A percentile compares a stretch with the other conserved stretches of the same genome.
Conservation (phyloP, 2,888 invertebrate genomes). For the Mythimna ferrago region DNA sequence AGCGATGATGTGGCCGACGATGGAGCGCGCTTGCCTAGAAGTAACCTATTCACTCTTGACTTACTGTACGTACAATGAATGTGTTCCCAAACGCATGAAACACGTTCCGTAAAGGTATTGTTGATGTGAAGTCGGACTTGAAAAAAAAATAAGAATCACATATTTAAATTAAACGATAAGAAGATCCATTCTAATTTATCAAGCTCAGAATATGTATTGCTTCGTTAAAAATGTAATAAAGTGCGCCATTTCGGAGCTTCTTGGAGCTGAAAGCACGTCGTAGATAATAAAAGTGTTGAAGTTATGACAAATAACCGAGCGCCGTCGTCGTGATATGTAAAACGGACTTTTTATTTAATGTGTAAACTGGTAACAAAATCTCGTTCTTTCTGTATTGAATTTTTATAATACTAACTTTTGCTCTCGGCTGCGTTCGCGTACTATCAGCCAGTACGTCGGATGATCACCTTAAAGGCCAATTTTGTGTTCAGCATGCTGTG, state of each 20-base stretch:
- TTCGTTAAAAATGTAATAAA: constrained; percentile 47
- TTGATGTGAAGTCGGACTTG: not conserved
- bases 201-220: constrained; percentile 29
- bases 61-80: too few relatives aligned
- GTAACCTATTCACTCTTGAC: too few relatives aligned
- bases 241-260: constrained; percentile 20
- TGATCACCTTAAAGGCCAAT: too few relatives aligned
- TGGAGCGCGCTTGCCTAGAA: too few relatives aligned
- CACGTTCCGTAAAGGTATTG: not conserved
- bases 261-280: constrained; percentile 13
- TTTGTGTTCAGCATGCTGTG: too few relatives aligned
- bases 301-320: constrained; percentile 31
- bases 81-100: too few relatives aligned
- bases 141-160: not conserved
- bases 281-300: constrained; percentile 44
- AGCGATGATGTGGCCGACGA: too few relatives aligned
- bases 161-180: not conserved
- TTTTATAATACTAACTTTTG: not conserved
- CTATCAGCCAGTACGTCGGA: too few relatives aligned
- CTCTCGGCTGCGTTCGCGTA: too few relatives aligned
- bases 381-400: not conserved
- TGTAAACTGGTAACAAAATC: not conserved
- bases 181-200: constrained; percentile 40
- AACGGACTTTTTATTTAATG: constrained; percentile 4
- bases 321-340: not conserved